Conservation (phyloP, 2,888 invertebrate genomes). For the Imbricaverruca yamaguchii region DNA sequence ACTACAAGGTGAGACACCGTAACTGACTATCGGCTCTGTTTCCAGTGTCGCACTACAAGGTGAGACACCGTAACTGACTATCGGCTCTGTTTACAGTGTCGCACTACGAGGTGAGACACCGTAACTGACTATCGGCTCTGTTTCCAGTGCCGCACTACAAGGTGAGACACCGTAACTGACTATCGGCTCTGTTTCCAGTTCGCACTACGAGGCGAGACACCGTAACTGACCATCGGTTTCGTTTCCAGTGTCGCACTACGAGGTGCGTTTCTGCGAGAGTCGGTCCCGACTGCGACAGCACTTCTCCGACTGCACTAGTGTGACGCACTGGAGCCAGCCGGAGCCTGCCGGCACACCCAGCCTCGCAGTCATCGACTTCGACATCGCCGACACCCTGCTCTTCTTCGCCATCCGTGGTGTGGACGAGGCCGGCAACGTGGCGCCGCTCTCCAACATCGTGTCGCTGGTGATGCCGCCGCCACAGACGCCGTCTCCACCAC, state of each 20-base stretch:
- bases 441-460: conserved; percentile 48
- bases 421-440: conserved; percentile 44
- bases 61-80: too few relatives aligned
- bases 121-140: too few relatives aligned
- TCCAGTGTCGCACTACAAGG: too few relatives aligned
- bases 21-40: background rate
- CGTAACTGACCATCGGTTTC: background rate
- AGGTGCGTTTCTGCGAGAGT: conserved; percentile 39
- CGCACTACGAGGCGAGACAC: too few relatives aligned
- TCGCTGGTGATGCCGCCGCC: conserved; percentile 49
- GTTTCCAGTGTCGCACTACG: conserved; percentile 45
- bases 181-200: too few relatives aligned
- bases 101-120: too few relatives aligned
- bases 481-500: conserved; percentile 38
- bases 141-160: too few relatives aligned
- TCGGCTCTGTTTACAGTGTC: too few relatives aligned
- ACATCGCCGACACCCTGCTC: conserved; percentile 47
- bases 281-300: background rate
- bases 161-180: too few relatives aligned
- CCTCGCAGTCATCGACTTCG: conserved; percentile 47
- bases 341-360: conserved; percentile 29
- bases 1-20: conserved; percentile 46
- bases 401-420: conserved; percentile 50
- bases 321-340: conserved; percentile 29
- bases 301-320: background rate